Conservation (phyloP, 2,797 vertebrate genomes). For the Brachyrhaphis roseni region DNA sequence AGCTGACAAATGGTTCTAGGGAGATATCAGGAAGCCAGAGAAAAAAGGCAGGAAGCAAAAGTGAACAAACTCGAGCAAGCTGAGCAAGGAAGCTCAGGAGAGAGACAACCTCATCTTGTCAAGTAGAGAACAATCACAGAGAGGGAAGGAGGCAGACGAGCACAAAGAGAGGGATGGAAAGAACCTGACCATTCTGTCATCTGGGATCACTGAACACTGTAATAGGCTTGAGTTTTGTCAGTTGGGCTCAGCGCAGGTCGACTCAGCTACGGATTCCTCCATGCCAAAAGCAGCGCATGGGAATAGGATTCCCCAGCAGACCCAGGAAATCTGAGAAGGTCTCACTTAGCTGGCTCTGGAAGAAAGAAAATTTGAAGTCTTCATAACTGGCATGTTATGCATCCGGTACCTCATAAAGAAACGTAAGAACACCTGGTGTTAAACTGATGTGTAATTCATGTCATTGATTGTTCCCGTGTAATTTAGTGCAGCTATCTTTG, state of each 20-base stretch:
- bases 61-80: conserved; percentile 11
- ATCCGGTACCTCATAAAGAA: conserved; percentile 52
- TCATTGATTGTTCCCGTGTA: conserved; percentile 25
- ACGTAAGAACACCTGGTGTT: conserved; percentile 19
- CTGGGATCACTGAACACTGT: conserved; percentile 77
- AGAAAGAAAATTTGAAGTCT: conserved; percentile 53
- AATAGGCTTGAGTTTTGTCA: conserved; percentile 74
- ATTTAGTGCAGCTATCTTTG: conserved; percentile 26
- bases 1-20: conserved; percentile 9
- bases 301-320: conserved; percentile 54
- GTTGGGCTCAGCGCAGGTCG: conserved; percentile 51
- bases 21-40: conserved; percentile 11
- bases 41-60: conserved; percentile 16
- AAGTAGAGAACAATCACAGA: conserved; percentile 36
- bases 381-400: conserved; percentile 54
- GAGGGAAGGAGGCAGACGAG: conserved; percentile 26
- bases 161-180: conserved; percentile 28
- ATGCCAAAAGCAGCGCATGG: conserved; percentile 64
- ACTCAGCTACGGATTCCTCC: conserved; percentile 51
- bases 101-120: conserved; percentile 28
- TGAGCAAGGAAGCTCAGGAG: conserved; percentile 30
- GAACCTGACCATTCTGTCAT: conserved; percentile 54
- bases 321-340: conserved; percentile 57
- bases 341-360: conserved; percentile 60
- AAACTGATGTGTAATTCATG: conserved; percentile 25